Evolutionary conservation across 2,888 invertebrate species (phyloP), one percentile per base, ranked within the genome.

Genomic region (Adelphocoris suturalis): DNA sequence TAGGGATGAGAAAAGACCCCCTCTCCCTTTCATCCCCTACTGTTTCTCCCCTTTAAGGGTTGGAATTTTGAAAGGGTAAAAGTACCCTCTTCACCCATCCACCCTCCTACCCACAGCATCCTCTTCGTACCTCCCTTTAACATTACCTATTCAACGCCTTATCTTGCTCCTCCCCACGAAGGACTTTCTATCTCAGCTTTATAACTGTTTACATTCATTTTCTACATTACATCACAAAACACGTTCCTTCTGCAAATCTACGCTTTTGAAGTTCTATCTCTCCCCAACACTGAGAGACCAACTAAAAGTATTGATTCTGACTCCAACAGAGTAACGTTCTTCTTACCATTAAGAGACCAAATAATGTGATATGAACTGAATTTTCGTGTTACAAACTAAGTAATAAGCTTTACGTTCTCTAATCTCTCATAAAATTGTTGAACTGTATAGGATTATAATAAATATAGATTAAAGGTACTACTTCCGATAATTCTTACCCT

Each of bases 71-170:
- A 68, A 86, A 61, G 76, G 76, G 76, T 86, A 48, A 86, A 86
- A 86, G 76, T 86, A 37, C 48, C 19, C 23, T 2, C 75, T 28
- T 27, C 23, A 19, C 23, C 12, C 27, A 19, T 12, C 27, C 68
- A 23, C 68, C 23, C 19, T 68, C 68, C 37, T 4, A 37, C 37
- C 37, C 37, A 2, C 37, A 37, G 37, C 37, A 23, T 52, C 85
- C 85, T 68, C 27, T 68, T n/a, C 57, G 23, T 23, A n/a, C 68
- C 68, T 86, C 27, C 76, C 76, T 47, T 47, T 16, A 75, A 48
- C 48, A 48, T 86, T 86, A 86, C 86, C 86, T 86, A 86, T 86
- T 76, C 86, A 86, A 86, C 86, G 85, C 85, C 85, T 85, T 85
- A 85, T 85, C 85, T 85, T 37, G 37, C 85, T 85, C 37, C 85